Base-by-base conservation (phyloP, 2,113 vertebrate genomes). In the Gymnorhina tibicen region DNA sequence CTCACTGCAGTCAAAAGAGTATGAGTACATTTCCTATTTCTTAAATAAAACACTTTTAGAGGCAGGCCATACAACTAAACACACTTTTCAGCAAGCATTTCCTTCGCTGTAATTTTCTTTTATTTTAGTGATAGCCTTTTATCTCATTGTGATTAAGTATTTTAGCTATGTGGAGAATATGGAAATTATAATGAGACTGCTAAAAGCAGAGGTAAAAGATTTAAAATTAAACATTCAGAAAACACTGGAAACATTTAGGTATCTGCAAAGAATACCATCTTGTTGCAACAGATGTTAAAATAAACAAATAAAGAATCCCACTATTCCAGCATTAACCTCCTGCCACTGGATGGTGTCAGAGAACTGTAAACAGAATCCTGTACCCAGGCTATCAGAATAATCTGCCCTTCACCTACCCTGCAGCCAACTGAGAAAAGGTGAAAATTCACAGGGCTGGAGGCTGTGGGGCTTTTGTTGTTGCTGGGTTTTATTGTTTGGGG, bases 311-410 rank as follows among this genome's bases (percentile, higher is more conserved):
- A 84, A 74, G 66, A 93, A 85, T 76, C 37, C 41, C 41, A 44
- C 67, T 70, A n/a, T 78, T 92, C 94, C 73, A 95, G 74, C 93
- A 97, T 95, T 97, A 98, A 96, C 97, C 98, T 98, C 96, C 97
- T 94, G 97, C 99, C 99, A 99, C 99, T 98, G 98, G 99, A 99
- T 99, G 99, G 98, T 98, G 99, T 97, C 97, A 99, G 98, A 99
- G 99, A 99, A 98, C 99, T 98, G 92, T 98, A 98, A 93, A 98
- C 97, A 97, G 95, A 96, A 89, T 91, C 50, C 33, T 80, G 85
- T 4, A 28, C 23, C 10, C 66, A 41, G 93, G 72, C 89, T 64
- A 91, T 59, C 37, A 81, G 60, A 89, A 74, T 16, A 88, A 91
- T 76, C 68, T 50, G 60, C 47, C 88, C 88, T 92, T 85, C 42